Conservation (phyloP, 2,113 vertebrate genomes). For the Syngnathus scovelli region DNA sequence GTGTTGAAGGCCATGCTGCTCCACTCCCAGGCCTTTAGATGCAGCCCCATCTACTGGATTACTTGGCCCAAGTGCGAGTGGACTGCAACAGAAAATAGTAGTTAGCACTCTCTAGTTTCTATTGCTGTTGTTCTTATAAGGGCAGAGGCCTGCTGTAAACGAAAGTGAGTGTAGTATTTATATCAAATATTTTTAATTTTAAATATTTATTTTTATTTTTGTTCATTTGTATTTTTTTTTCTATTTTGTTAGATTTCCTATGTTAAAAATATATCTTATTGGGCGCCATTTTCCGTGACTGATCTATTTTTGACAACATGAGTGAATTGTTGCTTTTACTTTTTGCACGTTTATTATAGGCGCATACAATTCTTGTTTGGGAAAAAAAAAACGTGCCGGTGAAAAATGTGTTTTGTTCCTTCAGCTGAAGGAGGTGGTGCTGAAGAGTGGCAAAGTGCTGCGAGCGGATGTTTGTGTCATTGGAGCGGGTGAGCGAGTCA, state of each 20-base stretch:
- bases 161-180: not conserved
- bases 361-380: too few species aligned
- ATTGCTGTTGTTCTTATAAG: not conserved
- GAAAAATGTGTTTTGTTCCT: slow-evolving; percentile 1
- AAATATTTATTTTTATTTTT: too few species aligned
- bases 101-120: not conserved
- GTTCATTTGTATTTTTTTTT: too few species aligned
- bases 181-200: not conserved
- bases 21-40: too few species aligned
- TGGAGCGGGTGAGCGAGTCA: slow-evolving; percentile 79
- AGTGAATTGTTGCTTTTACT: too few species aligned
- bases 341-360: not conserved
- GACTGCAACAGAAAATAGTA: not conserved
- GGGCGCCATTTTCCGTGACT: too few species aligned
- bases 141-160: not conserved
- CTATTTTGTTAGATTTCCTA: too few species aligned
- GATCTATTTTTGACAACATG: too few species aligned
- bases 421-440: slow-evolving; percentile 94
- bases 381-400: not conserved
- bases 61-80: not conserved
- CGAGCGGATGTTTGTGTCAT: slow-evolving; percentile 92
- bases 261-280: too few species aligned
- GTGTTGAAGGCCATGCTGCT: too few species aligned
- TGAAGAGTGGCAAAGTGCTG: slow-evolving; percentile 95
- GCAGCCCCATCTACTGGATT: too few species aligned